Percentiles rank a stretch among this genome's conserved stretches.
These are phyloP conservation scores for Chroicocephalus ridibundus DNA, from an alignment of 2,113 vertebrate genomes.

Conservation along the genomic window DNA sequence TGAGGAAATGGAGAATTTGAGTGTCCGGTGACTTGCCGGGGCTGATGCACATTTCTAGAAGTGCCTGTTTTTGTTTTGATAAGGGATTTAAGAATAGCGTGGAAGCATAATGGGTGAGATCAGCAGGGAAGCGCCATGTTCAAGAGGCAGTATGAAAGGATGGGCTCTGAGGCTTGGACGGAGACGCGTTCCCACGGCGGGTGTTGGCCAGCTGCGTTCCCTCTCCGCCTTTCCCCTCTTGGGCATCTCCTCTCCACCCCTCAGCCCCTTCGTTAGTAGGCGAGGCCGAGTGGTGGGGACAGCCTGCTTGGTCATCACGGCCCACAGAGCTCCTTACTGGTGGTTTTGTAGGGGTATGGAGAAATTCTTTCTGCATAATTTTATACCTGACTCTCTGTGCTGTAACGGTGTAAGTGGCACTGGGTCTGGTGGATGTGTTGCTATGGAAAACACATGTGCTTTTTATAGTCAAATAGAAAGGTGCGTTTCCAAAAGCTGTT, in stretches of 20 bases:
- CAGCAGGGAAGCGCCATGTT: neutral
- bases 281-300: fast-evolving
- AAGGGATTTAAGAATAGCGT: neutral
- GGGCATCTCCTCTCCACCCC: neutral
- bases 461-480: neutral
- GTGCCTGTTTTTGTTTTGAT: conserved; percentile 36
- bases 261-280: neutral
- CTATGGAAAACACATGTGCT: neutral
- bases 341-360: neutral
- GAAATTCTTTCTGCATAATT: neutral
- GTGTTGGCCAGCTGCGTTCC: neutral
- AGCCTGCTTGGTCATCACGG: neutral
- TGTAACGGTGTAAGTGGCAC: neutral
- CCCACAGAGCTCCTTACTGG: neutral
- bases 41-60: neutral
- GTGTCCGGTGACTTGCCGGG: neutral
- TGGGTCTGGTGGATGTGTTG: neutral
- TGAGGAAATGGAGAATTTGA: conserved; percentile 31
- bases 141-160: neutral
- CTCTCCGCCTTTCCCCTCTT: neutral
- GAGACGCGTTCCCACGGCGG: neutral
- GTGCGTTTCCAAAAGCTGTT: neutral
- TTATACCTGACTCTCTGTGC: neutral
- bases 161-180: neutral
- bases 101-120: neutral